phyloP scores from a whole-genome alignment of 2,113 vertebrate species.

The Pedetes capensis region DNA sequence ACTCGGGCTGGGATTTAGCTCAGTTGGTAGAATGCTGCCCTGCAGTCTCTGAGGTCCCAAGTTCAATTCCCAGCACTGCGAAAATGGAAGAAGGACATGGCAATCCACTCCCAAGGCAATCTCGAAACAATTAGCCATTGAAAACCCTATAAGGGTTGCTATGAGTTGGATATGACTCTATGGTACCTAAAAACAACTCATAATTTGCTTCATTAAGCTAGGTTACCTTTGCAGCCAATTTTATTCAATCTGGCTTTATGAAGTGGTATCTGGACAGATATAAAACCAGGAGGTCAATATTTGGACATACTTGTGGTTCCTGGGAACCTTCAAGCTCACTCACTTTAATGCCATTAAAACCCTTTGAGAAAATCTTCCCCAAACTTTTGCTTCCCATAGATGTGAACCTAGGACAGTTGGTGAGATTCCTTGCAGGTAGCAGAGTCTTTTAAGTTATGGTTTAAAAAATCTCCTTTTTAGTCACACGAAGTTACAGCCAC shows the following conservation, averaged over 20 bases:
- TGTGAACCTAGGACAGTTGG: neutral
- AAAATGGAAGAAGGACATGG: no score
- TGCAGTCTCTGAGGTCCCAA: no score
- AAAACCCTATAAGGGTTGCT: no score
- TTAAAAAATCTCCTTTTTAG: slow-evolving; percentile 13
- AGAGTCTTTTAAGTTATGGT: neutral
- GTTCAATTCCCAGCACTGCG: no score
- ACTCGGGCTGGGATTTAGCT: no score
- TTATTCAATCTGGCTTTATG: slow-evolving; percentile 35
- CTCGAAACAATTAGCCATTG: no score
- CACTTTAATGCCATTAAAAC: neutral
- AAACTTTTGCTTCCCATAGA: slow-evolving; percentile 8
- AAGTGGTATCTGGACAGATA: neutral
- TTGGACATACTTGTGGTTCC: neutral
- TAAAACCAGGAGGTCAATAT: neutral
- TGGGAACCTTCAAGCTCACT: neutral
- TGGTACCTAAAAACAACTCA: no score
- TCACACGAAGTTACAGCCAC: neutral
- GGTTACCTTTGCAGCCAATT: slow-evolving; percentile 39
- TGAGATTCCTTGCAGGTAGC: neutral
- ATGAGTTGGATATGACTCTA: no score
- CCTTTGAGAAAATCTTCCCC: neutral
- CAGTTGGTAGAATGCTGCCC: no score
- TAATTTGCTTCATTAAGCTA: slow-evolving; percentile 46
- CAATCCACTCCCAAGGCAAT: no score